Base-by-base conservation (phyloP, 2,797 vertebrate genomes). In the Micrastur ruficollis region DNA sequence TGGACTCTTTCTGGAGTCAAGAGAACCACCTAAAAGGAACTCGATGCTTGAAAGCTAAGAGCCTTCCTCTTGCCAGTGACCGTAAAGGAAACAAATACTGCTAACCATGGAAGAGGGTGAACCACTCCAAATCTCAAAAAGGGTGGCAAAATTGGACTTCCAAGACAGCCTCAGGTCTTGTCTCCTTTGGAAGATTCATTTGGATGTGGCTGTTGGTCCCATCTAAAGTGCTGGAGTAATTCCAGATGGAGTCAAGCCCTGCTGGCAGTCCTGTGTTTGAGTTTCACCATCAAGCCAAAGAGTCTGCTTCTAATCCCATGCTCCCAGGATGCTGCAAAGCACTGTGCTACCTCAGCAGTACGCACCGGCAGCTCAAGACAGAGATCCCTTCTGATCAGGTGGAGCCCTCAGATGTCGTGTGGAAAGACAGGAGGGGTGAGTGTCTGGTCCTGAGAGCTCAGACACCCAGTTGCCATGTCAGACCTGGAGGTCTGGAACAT, bases 391-490 rank as follows among this genome's bases (percentile, higher is more conserved):
- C 56, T 16, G 56, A 38, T n/a, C 47, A 58, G 82, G 19, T 11
- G 32, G 62, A 85, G 67, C 75, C 58, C 76, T 66, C 3, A 16
- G 27, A 16, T 56, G 31, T 32, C 50, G 6, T 0, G 4, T 0
- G 36, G 68, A 17, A 71, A 47, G 25, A 8, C 38, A 66, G 63
- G 71, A 72, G 26, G 22, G 46, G 32, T 61, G 81, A 56, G 79
- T 14, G 66, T 32, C 56, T 32, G 66, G 8, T 36, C 16, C 83
- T 7, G 53, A 68, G 49, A 79, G 66, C 85, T 67, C 85, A 46
- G 58, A 55, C 38, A n/a, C 40, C 5, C 84, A 52, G 9, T 1
- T 42, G 55, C 70, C 46, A 25, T 0, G 1, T 6, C 17, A 44
- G 44, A 15, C 53, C 31, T n/a, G n/a, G n/a, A n/a, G n/a, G n/a